Percentiles rank a stretch among this genome's conserved stretches.
Conservation (phyloP, 2,797 vertebrate genomes). For the Coregonus ussuriensis region DNA sequence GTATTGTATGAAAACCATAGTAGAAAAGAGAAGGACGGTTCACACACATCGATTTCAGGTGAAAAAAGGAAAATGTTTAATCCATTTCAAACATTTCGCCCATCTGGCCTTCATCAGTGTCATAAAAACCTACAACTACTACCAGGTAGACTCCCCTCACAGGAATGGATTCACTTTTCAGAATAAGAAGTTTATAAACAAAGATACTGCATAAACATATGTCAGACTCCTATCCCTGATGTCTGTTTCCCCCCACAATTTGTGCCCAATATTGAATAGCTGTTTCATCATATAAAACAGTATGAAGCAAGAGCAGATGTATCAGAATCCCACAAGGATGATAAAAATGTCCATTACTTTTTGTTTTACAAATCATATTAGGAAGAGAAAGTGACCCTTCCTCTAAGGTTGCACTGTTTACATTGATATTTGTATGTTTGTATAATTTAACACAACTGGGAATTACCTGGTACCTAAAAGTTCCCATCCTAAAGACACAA, state of each 20-base stretch:
- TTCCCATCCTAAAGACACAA: too few relatives aligned
- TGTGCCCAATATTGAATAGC: not conserved
- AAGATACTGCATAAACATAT: too few relatives aligned
- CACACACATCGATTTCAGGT: not conserved
- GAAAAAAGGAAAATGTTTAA: not conserved
- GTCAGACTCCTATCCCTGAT: not conserved
- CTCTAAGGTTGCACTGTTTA: too few relatives aligned
- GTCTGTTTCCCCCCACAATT: not conserved
- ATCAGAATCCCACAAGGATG: not conserved
- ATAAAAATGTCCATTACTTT: not conserved
- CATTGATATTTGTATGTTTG: too few relatives aligned
- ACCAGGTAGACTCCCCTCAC: not conserved
- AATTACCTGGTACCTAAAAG: too few relatives aligned
- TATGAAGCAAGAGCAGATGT: not conserved
- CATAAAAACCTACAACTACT: too few relatives aligned
- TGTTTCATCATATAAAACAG: not conserved
- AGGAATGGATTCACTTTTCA: not conserved
- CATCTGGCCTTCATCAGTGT: too few relatives aligned
- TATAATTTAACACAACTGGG: too few relatives aligned
- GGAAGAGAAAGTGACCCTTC: not conserved
- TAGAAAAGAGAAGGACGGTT: not conserved
- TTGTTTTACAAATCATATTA: not conserved
- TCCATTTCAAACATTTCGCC: too few relatives aligned
- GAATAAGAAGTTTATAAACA: too few relatives aligned
- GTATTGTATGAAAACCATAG: accelerated